These are phyloP conservation scores for Trissoscelio sp. DNA, from an alignment of 2,888 invertebrate species.

Conservation along the genomic window DNA sequence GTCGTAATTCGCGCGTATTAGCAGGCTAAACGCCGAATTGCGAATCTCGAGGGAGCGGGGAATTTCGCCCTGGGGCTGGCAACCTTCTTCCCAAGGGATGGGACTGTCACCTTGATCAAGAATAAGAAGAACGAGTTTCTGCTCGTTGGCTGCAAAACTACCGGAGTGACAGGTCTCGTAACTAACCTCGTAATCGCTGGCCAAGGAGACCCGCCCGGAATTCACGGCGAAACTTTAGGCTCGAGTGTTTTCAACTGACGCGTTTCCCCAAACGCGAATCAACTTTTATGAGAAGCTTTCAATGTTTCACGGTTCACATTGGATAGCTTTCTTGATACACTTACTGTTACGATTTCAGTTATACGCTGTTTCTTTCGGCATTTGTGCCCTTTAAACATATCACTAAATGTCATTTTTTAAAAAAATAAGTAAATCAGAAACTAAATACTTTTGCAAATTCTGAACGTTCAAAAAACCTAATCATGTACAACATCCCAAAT, in stretches of 20 bases:
- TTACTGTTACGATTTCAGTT: neutral
- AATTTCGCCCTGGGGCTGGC: slow-evolving; percentile 76
- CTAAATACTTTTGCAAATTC: too few species aligned
- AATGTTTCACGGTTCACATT: neutral
- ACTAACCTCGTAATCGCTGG: slow-evolving; percentile 77
- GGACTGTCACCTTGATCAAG: slow-evolving; percentile 73
- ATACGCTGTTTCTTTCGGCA: neutral
- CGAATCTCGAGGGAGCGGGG: slow-evolving; percentile 74
- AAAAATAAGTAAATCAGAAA: neutral
- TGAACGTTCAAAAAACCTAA: too few species aligned
- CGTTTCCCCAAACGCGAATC: slow-evolving; percentile 52
- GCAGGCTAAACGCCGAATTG: slow-evolving; percentile 77
- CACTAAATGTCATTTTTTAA: neutral
- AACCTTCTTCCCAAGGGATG: slow-evolving; percentile 78
- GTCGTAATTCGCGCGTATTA: slow-evolving; percentile 76
- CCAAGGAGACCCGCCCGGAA: slow-evolving; percentile 70
- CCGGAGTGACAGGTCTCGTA: slow-evolving; percentile 73
- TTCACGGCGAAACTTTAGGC: slow-evolving; percentile 46
- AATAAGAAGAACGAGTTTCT: slow-evolving; percentile 78
- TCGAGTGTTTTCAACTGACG: slow-evolving; percentile 36
- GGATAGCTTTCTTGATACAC: neutral
- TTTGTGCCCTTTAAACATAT: neutral
- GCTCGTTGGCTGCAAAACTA: slow-evolving; percentile 71
- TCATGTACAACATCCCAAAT: too few species aligned
- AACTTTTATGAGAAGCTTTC: slow-evolving; percentile 16